Percentiles rank a stretch among this genome's conserved stretches.
phyloP scores from a whole-genome alignment of 2,797 vertebrate genomes.

The Xenopus petersii region DNA sequence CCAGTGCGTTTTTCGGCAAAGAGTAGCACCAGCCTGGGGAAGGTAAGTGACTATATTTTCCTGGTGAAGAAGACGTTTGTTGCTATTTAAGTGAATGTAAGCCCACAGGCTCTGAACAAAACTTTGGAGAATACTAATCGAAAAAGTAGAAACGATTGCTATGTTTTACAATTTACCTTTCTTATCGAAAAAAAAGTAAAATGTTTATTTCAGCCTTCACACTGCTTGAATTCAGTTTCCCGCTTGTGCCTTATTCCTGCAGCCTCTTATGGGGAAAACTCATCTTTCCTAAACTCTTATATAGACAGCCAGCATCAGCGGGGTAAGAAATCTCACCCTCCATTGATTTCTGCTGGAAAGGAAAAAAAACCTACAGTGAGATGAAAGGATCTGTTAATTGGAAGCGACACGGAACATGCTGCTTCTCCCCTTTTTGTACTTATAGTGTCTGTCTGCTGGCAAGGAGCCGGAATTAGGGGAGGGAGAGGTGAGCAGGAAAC shows the following conservation, averaged over 20 bases:
- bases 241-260: neutral
- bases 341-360: slow-evolving; percentile 56
- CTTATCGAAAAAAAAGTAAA: neutral
- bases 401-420: slow-evolving; percentile 65
- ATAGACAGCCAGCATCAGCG: slow-evolving; percentile 30
- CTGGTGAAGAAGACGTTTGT: no score
- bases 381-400: slow-evolving; percentile 65
- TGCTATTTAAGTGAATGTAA: no score
- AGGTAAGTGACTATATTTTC: no score
- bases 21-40: no score
- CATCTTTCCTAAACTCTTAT: slow-evolving; percentile 23
- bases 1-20: no score
- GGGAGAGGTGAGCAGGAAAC: slow-evolving; percentile 35
- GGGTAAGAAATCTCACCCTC: slow-evolving; percentile 52
- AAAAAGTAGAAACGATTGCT: no score
- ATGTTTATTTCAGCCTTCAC: neutral
- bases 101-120: no score
- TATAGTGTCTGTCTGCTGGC: slow-evolving; percentile 55
- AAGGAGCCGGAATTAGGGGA: slow-evolving; percentile 43
- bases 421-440: slow-evolving; percentile 62
- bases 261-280: slow-evolving; percentile 28
- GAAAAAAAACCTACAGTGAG: slow-evolving; percentile 51
- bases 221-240: slow-evolving; percentile 4
- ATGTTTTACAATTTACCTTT: no score
- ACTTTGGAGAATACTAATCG: no score